Evolutionary conservation across 1,140 invertebrate genomes (phyloP).

Genomic region (Coboldia fuscipes): DNA sequence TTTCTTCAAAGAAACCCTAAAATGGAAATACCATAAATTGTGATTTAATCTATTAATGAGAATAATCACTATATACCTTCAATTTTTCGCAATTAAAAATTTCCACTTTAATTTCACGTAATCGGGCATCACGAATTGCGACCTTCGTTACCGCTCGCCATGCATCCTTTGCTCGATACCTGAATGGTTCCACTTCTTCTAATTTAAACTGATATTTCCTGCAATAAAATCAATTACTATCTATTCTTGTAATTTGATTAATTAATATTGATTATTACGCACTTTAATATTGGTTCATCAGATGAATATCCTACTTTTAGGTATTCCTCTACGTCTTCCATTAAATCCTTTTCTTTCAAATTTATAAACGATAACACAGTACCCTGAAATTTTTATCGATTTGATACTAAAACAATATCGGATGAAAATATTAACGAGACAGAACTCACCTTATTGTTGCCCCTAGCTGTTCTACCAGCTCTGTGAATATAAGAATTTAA

Average conservation of each 20-base stretch:
- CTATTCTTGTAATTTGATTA: conserved; percentile 1
- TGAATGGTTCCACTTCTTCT: conserved; percentile 88
- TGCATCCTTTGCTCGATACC: conserved; percentile 83
- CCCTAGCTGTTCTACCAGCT: conserved; percentile 84
- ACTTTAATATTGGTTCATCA: conserved; percentile 23
- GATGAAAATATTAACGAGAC: neutral
- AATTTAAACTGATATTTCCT: conserved; percentile 86
- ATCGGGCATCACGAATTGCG: conserved; percentile 74
- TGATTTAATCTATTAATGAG: conserved; percentile 1
- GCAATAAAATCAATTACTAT: conserved; percentile 19
- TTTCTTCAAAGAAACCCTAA: conserved; percentile 82
- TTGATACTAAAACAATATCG: conserved; percentile 1
- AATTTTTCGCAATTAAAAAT: conserved; percentile 83
- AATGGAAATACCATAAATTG: conserved; percentile 2
- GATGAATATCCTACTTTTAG: conserved; percentile 34
- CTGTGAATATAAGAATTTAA: conserved; percentile 82
- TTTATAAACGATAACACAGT: conserved; percentile 87
- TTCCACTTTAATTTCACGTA: conserved; percentile 92
- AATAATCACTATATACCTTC: conserved; percentile 32
- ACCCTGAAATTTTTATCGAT: conserved; percentile 30
- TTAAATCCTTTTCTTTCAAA: conserved; percentile 49
- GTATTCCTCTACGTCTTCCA: conserved; percentile 57
- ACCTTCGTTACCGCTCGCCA: conserved; percentile 82
- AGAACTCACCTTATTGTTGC: conserved; percentile 49
- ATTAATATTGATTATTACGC: conserved; percentile 11